Evolutionary conservation across 2,888 invertebrate species (phyloP).

Genomic region (Meteorus cinctellus): DNA sequence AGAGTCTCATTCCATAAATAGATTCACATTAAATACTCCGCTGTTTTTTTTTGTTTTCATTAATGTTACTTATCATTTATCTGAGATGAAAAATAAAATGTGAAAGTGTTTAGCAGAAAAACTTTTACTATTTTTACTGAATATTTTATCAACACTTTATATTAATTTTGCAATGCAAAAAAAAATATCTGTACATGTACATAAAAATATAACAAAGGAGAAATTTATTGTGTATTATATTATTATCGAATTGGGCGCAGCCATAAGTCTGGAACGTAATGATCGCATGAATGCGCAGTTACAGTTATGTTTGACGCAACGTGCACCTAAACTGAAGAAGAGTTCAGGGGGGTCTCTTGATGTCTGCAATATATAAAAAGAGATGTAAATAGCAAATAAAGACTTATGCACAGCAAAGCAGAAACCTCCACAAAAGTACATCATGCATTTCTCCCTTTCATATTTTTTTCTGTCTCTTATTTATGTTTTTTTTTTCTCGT

Average conservation of each 20-base stretch:
- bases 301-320: conserved; percentile 56
- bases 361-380: conserved; percentile 1
- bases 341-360: not conserved
- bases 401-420: not conserved
- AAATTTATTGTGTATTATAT: conserved; percentile 19
- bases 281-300: conserved; percentile 48
- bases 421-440: not conserved
- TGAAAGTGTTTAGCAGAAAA: not conserved
- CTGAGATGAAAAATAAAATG: not conserved
- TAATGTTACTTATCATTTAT: not conserved
- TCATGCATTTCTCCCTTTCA: not conserved
- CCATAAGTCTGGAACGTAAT: conserved; percentile 42
- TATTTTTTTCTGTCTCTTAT: not conserved
- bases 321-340: conserved; percentile 13
- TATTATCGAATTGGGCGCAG: conserved; percentile 14
- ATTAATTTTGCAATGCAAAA: conserved; percentile 13
- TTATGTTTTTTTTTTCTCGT: not conserved
- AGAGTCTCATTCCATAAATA: not conserved
- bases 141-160: not conserved
- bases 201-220: conserved; percentile 20
- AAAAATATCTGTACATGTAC: not conserved
- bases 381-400: conserved; percentile 5
- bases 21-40: not conserved
- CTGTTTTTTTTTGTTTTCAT: not conserved
- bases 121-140: conserved; percentile 7